phyloP scores from a whole-genome alignment of 2,113 vertebrate genomes.

The Aptenodytes patagonicus region DNA sequence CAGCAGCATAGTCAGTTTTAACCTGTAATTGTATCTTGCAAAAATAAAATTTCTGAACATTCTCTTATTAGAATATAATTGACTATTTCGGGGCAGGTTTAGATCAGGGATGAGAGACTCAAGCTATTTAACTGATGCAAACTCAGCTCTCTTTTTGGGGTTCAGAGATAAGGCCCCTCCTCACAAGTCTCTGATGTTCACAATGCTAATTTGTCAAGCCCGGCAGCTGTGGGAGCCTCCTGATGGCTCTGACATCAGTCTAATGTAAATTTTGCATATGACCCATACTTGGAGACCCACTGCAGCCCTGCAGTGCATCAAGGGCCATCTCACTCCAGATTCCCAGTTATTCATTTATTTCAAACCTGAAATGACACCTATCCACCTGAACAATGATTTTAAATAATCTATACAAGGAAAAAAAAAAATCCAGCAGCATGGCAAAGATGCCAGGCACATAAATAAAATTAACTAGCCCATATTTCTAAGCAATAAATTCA shows the following conservation, averaged over 20 bases:
- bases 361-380: not conserved
- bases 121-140: not conserved
- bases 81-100: not conserved
- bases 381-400: not conserved
- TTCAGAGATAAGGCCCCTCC: not conserved
- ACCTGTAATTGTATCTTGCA: not conserved
- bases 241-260: not conserved
- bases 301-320: not conserved
- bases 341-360: not conserved
- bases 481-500: constrained; percentile 8
- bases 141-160: not conserved
- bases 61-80: not conserved
- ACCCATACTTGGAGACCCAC: not conserved
- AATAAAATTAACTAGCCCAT: not conserved
- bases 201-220: not conserved
- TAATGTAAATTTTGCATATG: not conserved
- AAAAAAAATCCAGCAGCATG: not conserved
- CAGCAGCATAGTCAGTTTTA: not conserved
- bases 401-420: not conserved
- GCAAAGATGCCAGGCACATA: not conserved
- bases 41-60: not conserved
- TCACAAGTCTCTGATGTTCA: not conserved
- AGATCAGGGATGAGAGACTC: not conserved
- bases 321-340: not conserved
- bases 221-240: not conserved